Conservation (phyloP, 2,113 vertebrate genomes). For the Holacanthus passer region DNA sequence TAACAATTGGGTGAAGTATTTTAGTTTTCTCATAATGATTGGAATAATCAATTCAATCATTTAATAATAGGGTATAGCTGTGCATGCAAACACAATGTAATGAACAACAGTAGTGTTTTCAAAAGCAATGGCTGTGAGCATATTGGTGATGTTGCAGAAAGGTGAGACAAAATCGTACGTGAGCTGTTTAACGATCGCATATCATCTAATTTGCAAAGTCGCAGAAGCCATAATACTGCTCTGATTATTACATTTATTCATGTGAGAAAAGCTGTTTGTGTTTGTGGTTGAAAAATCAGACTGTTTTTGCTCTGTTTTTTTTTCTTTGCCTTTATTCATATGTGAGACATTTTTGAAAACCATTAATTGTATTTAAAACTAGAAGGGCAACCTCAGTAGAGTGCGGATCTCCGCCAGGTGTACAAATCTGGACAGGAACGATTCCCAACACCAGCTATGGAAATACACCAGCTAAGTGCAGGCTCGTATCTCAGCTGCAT, state of each 20-base stretch:
- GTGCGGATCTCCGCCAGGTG: no score
- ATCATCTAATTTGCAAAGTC: constrained; percentile 17
- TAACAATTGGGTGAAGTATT: background rate
- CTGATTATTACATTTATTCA: constrained; percentile 21
- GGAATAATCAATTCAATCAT: no score
- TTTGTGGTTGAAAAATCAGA: background rate
- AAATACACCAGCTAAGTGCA: no score
- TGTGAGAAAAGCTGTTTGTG: constrained; percentile 10
- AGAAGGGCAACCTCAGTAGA: no score
- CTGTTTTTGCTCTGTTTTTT: constrained; percentile 6
- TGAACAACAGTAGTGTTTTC: background rate
- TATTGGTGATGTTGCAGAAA: background rate
- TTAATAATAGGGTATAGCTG: no score
- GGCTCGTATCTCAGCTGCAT: no score
- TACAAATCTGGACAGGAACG: no score
- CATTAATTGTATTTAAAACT: background rate
- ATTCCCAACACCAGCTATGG: no score
- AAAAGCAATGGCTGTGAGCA: background rate
- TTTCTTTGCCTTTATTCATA: background rate
- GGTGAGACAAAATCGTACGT: background rate
- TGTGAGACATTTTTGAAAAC: background rate
- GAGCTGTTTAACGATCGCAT: constrained; percentile 2
- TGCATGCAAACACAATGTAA: background rate
- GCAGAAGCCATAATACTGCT: background rate
- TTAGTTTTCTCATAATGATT: no score